Evolutionary conservation across 2,888 invertebrate species (phyloP).

Genomic region (Eupithecia abbreviata): DNA sequence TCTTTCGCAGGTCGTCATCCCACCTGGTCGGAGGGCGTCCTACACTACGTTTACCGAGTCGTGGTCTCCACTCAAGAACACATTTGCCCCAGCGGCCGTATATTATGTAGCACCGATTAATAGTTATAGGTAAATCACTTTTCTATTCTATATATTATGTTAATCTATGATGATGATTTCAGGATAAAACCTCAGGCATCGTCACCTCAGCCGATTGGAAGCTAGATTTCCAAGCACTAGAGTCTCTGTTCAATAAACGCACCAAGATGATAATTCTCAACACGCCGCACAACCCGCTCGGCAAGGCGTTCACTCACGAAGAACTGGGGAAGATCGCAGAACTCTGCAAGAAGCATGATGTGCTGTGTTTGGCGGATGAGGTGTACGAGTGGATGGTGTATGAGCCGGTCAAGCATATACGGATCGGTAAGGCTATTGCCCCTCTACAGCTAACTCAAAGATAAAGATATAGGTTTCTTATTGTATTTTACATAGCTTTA

Average conservation of each 20-base stretch:
- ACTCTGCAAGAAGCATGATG: slow-evolving; percentile 96
- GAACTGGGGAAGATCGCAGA: slow-evolving; percentile 92
- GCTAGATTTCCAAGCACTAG: slow-evolving; percentile 91
- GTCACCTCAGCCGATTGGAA: slow-evolving; percentile 93
- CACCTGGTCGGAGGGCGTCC: too few relatives aligned
- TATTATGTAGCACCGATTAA: too few relatives aligned
- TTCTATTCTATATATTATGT: too few relatives aligned
- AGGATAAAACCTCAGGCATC: background rate
- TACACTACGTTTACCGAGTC: too few relatives aligned
- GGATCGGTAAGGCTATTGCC: slow-evolving; percentile 88
- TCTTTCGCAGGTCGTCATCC: too few relatives aligned
- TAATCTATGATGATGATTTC: background rate
- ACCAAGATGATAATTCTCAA: slow-evolving; percentile 98
- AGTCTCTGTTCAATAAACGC: slow-evolving; percentile 90
- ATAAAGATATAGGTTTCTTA: too few relatives aligned
- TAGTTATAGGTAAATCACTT: too few relatives aligned
- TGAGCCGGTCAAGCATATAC: slow-evolving; percentile 91
- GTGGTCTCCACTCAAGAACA: too few relatives aligned
- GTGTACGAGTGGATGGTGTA: slow-evolving; percentile 99
- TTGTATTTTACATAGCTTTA: too few relatives aligned
- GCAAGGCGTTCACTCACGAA: slow-evolving; percentile 90
- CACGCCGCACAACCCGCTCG: slow-evolving; percentile 98
- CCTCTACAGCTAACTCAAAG: too few relatives aligned
- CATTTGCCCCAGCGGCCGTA: too few relatives aligned
- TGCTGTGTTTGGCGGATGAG: slow-evolving; percentile 96